Evolutionary conservation across 2,888 invertebrate genomes (phyloP).

Genomic region (Phanerotoma sp.): DNA sequence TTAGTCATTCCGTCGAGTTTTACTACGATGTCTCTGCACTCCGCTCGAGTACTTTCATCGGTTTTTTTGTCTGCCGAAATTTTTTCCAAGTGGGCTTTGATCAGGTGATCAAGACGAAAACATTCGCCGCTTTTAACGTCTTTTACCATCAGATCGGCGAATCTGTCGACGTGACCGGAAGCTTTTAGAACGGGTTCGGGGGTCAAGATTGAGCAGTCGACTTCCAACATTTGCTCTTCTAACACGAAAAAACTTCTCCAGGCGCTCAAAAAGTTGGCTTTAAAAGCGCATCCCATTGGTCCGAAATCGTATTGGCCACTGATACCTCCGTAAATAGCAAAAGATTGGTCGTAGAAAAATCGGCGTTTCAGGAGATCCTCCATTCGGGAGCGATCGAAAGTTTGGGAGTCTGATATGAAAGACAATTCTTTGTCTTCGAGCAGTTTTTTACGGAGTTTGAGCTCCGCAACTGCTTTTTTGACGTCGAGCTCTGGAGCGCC

Average conservation of each 20-base stretch:
- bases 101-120: conserved; percentile 95
- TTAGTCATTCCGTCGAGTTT: conserved; percentile 91
- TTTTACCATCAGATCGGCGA: conserved; percentile 99
- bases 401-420: conserved; percentile 68
- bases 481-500: conserved; percentile 90
- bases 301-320: conserved; percentile 97
- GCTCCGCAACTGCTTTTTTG: conserved; percentile 90
- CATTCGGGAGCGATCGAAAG: conserved; percentile 91
- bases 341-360: conserved; percentile 98
- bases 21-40: conserved; percentile 77
- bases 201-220: conserved; percentile 96
- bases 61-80: conserved; percentile 81
- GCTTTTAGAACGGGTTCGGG: conserved; percentile 97
- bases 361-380: conserved; percentile 95
- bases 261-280: conserved; percentile 87
- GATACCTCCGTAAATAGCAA: conserved; percentile 98
- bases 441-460: conserved; percentile 86
- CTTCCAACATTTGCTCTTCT: conserved; percentile 98
- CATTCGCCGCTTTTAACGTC: conserved; percentile 96
- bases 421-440: conserved; percentile 92
- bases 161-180: conserved; percentile 98
- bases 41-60: conserved; percentile 67
- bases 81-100: conserved; percentile 92
- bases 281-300: conserved; percentile 98
- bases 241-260: conserved; percentile 97